Evolutionary conservation across 2,888 invertebrate species (phyloP).

Genomic region (Acanthoscelides obtectus): DNA sequence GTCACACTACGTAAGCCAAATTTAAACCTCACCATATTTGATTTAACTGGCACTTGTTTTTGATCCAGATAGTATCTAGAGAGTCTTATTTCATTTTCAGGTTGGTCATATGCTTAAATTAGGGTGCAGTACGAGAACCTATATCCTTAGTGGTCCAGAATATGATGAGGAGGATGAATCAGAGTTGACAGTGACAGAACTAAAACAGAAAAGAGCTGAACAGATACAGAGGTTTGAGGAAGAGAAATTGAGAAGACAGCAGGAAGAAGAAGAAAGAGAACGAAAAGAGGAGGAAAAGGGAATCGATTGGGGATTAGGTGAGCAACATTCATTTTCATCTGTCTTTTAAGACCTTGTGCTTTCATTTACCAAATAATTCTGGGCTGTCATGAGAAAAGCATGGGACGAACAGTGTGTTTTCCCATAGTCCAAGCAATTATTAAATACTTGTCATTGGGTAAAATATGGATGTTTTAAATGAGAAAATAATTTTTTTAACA

Average conservation of each 20-base stretch:
- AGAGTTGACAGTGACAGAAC: constrained; percentile 69
- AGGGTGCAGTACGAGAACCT: constrained; percentile 81
- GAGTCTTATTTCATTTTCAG: constrained; percentile 17
- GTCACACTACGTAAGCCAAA: too few species aligned
- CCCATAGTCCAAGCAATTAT: too few species aligned
- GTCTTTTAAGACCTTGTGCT: too few species aligned
- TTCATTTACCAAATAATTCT: too few species aligned
- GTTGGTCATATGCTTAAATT: constrained; percentile 93
- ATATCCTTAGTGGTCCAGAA: constrained; percentile 78
- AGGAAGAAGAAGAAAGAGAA: constrained; percentile 51
- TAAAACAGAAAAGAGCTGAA: constrained; percentile 53
- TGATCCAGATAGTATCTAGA: not conserved
- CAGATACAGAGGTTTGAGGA: constrained; percentile 42
- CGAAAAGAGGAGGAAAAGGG: constrained; percentile 64
- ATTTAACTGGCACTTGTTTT: too few species aligned
- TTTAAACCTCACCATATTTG: too few species aligned
- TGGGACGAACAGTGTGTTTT: too few species aligned
- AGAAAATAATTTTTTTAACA: constrained; percentile 27
- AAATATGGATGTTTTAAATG: too few species aligned
- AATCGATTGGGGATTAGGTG: constrained; percentile 91
- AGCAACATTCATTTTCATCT: not conserved
- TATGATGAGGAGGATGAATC: constrained; percentile 86
- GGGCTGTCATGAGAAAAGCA: too few species aligned
- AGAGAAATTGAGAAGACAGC: constrained; percentile 48
- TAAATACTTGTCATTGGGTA: too few species aligned